Percentiles rank a stretch among this genome's conserved stretches.
These are phyloP conservation scores for Phytoseiulus persimilis DNA, from an alignment of 2,888 invertebrate genomes.

Conservation along the genomic window DNA sequence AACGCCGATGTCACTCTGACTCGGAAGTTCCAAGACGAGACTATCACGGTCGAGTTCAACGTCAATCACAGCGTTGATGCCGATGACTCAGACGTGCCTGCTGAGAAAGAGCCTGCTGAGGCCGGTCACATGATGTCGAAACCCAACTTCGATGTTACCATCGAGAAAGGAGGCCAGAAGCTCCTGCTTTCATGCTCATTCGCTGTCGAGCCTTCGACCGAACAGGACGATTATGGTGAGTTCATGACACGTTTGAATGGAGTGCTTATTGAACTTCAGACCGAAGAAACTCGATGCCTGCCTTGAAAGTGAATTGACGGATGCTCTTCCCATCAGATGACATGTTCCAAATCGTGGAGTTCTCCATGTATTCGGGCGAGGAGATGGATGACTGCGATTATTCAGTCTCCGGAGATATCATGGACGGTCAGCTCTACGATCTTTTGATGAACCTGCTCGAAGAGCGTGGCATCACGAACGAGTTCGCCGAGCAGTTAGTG, in stretches of 20 bases:
- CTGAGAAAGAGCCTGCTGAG: slow-evolving; percentile 57
- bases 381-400: slow-evolving; percentile 74
- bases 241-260: slow-evolving; percentile 17
- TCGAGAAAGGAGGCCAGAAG: slow-evolving; percentile 65
- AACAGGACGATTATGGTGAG: slow-evolving; percentile 49
- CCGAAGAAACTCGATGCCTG: background rate
- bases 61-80: slow-evolving; percentile 90
- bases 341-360: slow-evolving; percentile 83
- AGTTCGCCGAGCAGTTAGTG: slow-evolving; percentile 78
- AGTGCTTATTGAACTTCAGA: no score
- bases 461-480: slow-evolving; percentile 87
- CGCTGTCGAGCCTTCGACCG: slow-evolving; percentile 55
- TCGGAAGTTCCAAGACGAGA: slow-evolving; percentile 57
- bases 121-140: slow-evolving; percentile 65
- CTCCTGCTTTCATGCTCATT: slow-evolving; percentile 78
- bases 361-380: slow-evolving; percentile 77
- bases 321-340: slow-evolving; percentile 59
- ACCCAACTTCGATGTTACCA: slow-evolving; percentile 81
- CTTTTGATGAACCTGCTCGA: slow-evolving; percentile 86
- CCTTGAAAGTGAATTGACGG: slow-evolving; percentile 45
- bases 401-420: slow-evolving; percentile 82
- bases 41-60: slow-evolving; percentile 71
- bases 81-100: slow-evolving; percentile 61
- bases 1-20: slow-evolving; percentile 76
- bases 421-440: slow-evolving; percentile 91